A percentile compares a stretch with the other conserved stretches of the same genome.
phyloP scores from a whole-genome alignment of 1,140 invertebrate genomes.

The Thalassaphorura encarpata region DNA sequence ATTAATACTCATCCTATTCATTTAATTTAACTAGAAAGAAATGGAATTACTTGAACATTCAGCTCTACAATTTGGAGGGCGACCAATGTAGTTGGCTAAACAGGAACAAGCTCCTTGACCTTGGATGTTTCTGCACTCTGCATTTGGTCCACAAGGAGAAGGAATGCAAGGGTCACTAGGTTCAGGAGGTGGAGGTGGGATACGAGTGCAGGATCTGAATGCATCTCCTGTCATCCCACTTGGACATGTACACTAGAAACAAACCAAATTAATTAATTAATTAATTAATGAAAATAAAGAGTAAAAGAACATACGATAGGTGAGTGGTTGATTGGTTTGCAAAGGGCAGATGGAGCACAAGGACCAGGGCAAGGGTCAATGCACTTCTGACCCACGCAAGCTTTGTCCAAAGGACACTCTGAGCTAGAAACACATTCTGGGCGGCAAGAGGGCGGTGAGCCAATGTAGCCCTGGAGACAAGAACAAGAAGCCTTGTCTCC shows the following conservation, averaged over 20 bases:
- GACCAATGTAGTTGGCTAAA: conserved; percentile 49
- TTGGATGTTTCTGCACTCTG: conserved; percentile 40
- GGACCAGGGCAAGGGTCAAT: conserved; percentile 62
- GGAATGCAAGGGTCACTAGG: conserved; percentile 72
- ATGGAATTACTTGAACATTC: too few species aligned
- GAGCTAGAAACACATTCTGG: conserved; percentile 38
- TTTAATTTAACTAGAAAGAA: too few species aligned
- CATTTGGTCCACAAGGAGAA: conserved; percentile 60
- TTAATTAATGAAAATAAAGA: too few species aligned
- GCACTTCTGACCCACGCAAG: conserved; percentile 62
- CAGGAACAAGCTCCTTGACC: conserved; percentile 48
- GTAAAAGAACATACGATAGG: too few species aligned
- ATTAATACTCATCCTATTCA: too few species aligned
- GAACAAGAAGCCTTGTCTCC: conserved; percentile 50
- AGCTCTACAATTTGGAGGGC: conserved; percentile 53
- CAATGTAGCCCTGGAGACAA: conserved; percentile 28
- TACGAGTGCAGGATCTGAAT: conserved; percentile 26
- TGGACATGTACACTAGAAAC: too few species aligned
- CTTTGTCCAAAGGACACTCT: conserved; percentile 60
- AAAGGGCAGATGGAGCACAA: conserved; percentile 27
- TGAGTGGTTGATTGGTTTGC: conserved; percentile 22
- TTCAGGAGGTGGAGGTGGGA: not conserved
- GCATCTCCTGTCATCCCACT: conserved; percentile 46
- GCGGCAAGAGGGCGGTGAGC: conserved; percentile 34
- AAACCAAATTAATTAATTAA: too few species aligned